Evolutionary conservation across 2,888 invertebrate species (phyloP), one percentile per base, ranked within the genome.

Genomic region (Athalia rosae): DNA sequence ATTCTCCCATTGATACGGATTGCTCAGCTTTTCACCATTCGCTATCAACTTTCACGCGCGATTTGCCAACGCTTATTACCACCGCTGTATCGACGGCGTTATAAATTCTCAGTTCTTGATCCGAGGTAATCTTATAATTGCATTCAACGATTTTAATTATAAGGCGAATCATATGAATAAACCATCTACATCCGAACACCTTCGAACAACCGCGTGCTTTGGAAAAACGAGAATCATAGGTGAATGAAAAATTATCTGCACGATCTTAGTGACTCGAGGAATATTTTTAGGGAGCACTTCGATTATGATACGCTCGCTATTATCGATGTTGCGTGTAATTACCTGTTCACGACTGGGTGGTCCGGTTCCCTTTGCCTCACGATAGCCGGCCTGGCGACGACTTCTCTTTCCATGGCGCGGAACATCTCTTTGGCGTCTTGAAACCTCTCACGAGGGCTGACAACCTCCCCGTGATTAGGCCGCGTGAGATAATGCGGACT

Each of bases 401-500:
- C 88, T 83, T 95, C 94, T 79, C 94, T 92, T 87, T 96, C 96
- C 89, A 96, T 92, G 80, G 95, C 93, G 88, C 94, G 92, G 87
- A 96, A 96, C 90, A 96, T 96, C 85, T 96, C 95, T 89, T 96
- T 96, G 64, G 96, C 96, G 84, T 96, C 96, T 84, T 95, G 94
- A 90, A 96, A 96, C 78, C 96, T 92, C 85, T 96, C 96, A 82
- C 95, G 93, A 0, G 95, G 95, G 79, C 88, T 88, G 61, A 88
- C 84, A 89, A 84, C 91, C 85, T 83, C 92, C 85, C 78, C 85
- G 28, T 88, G 92, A 76, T 84, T 87, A 11, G 86, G 74, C 74
- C 88, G 83, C 1, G 87, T 85, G 79, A 89, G 88, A 81, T 88
- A 92, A 79, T 92, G 92, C 6, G 90, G 90, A 80, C 90, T 89